phyloP scores from a whole-genome alignment of 2,797 vertebrate genomes.

The Microhierax caerulescens region DNA sequence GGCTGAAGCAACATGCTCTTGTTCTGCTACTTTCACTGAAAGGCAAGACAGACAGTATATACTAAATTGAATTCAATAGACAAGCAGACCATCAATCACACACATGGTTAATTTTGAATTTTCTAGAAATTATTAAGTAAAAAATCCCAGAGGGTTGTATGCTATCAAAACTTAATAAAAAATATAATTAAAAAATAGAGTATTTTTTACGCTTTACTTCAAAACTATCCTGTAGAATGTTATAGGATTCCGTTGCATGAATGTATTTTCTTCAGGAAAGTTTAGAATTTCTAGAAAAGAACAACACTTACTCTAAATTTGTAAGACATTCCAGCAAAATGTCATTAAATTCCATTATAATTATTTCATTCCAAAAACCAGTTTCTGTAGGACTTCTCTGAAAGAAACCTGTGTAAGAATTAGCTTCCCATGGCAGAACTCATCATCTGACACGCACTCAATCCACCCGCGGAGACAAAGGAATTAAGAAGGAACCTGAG shows the following conservation, averaged over 20 bases:
- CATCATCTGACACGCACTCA: background rate
- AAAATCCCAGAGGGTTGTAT: background rate
- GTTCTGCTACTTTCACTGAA: background rate
- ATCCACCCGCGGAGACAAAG: background rate
- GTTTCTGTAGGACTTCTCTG: background rate
- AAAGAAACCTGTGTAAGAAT: background rate
- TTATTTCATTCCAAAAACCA: background rate
- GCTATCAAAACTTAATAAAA: background rate
- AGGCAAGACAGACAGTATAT: background rate
- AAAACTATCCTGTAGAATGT: background rate
- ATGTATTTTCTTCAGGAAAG: background rate
- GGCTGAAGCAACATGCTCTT: background rate
- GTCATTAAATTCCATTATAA: background rate
- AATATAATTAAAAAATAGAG: background rate
- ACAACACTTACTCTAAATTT: background rate
- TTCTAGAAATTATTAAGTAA: background rate
- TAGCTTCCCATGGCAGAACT: background rate
- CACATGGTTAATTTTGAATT: background rate
- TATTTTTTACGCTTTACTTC: background rate
- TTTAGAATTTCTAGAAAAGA: background rate
- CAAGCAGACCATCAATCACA: background rate
- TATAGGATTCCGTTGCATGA: background rate
- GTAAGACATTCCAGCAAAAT: background rate
- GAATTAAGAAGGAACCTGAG: background rate
- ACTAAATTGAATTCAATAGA: background rate